Evolutionary conservation across 2,888 invertebrate genomes (phyloP), one percentile per base, ranked within the genome.

Genomic region (Aricia artaxerxes): DNA sequence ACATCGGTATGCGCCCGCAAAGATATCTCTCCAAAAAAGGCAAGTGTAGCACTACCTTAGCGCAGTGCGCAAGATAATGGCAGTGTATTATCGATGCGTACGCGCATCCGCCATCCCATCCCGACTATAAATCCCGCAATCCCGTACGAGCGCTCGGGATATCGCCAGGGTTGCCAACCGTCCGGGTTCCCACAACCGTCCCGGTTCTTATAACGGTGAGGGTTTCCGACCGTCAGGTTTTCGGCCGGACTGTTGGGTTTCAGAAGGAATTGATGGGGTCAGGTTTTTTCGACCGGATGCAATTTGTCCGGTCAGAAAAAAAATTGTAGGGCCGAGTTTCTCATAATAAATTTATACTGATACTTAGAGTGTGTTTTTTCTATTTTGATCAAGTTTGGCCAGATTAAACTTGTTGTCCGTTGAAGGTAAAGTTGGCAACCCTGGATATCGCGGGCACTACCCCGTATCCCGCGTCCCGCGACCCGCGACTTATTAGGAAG

Each of bases 11-110:
- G 61, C 24, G n/a, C 7, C 61, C 1, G 9, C 24, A 24, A 1
- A 60, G 60, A 61, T 61, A 24, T 61, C 13, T 5, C 16, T 16
- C 38, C 35, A 35, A 69, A 31, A 31, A 69, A 75, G n/a, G 82
- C 79, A 84, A 82, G 82, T 89, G 86, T 85, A 80, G 80, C 84
- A 81, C 80, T 80, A 78, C 69, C 85, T 5, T 78, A 79, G 80
- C 69, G 64, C 80, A 75, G 79, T n/a, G 69, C 80, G 80, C 82
- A 83, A 88, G 88, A 90, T 92, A 92, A 92, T 91, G 88, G 89
- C 89, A 83, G 87, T 60, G 86, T 87, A 89, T 89, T 90, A 91
- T 89, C 89, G 86, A 82, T 88, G 89, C 90, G 87, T 87, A 86
- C 88, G 89, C 91, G 91, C 88, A 86, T 83, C 87, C 85, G 83